Conservation (phyloP, 2,888 invertebrate species). For the Harpalus rufipes region DNA sequence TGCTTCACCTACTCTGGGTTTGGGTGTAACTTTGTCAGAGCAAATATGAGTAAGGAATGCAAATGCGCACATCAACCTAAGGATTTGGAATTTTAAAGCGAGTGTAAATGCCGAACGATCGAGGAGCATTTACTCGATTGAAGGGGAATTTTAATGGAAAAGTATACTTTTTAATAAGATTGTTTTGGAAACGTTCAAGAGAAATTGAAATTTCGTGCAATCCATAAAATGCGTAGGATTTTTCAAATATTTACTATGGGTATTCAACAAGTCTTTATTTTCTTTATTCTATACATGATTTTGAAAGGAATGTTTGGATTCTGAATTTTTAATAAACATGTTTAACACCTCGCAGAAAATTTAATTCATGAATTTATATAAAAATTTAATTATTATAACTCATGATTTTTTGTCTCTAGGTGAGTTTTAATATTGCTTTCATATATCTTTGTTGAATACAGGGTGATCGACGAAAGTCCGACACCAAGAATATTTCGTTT, state of each 20-base stretch:
- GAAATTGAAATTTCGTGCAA: neutral
- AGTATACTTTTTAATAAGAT: neutral
- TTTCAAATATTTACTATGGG: neutral
- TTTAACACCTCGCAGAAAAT: no score
- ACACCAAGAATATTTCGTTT: no score
- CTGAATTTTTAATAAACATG: neutral
- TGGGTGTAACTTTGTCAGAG: constrained; percentile 38
- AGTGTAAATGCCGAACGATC: neutral
- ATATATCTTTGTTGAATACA: no score
- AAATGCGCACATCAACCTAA: neutral
- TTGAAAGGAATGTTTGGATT: neutral
- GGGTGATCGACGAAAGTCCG: no score
- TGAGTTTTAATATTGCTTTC: no score
- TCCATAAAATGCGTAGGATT: neutral
- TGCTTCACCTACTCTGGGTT: constrained; percentile 28
- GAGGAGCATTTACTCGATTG: neutral
- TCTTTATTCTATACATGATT: neutral
- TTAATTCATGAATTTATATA: no score
- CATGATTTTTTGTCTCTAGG: no score
- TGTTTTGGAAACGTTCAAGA: neutral
- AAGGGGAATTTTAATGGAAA: neutral
- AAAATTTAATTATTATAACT: no score
- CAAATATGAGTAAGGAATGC: constrained; percentile 42
- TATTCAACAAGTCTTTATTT: constrained; percentile 6
- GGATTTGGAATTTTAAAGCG: neutral